phyloP scores from a whole-genome alignment of 1,140 invertebrate genomes.

The Drosophila subpulchrella region DNA sequence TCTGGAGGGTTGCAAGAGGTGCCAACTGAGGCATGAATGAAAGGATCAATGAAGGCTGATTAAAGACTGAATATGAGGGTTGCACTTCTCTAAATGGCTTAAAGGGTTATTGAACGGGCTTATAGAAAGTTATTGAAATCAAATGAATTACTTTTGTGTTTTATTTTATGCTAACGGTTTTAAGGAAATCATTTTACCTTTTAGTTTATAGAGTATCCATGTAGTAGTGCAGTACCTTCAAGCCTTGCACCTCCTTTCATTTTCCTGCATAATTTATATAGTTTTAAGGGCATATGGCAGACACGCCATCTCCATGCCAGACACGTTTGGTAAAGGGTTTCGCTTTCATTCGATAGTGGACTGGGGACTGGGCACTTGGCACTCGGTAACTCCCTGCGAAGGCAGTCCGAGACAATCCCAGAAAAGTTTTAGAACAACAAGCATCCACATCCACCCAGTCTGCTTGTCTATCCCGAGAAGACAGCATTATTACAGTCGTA shows the following conservation, averaged over 20 bases:
- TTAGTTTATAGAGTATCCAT: neutral
- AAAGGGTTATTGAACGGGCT: slow-evolving; percentile 13
- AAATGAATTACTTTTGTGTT: slow-evolving; percentile 2
- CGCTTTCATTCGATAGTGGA: slow-evolving; percentile 28
- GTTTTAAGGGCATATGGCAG: slow-evolving; percentile 14
- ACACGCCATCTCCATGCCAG: slow-evolving; percentile 35
- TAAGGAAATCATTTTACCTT: neutral
- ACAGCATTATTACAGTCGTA: slow-evolving; percentile 60
- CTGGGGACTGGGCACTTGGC: neutral
- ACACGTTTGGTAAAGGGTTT: slow-evolving; percentile 50
- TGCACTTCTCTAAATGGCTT: slow-evolving; percentile 15
- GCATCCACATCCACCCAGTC: slow-evolving; percentile 6
- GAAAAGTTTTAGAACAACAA: slow-evolving; percentile 29
- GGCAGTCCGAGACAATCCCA: slow-evolving; percentile 20
- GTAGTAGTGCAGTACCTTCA: neutral
- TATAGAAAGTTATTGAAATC: slow-evolving; percentile 6
- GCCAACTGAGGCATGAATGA: slow-evolving; percentile 31
- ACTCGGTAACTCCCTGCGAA: neutral
- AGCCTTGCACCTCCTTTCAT: neutral
- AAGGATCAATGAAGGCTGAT: slow-evolving; percentile 33
- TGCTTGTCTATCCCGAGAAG: slow-evolving; percentile 19
- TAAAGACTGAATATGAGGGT: slow-evolving; percentile 14
- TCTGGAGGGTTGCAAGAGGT: neutral
- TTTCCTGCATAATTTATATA: slow-evolving; percentile 19
- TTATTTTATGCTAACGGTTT: neutral